Percentiles rank a stretch among this genome's conserved stretches.
Conservation (phyloP, 35 echinoderm and acorn worm genomes). For the Anneissia japonica region DNA sequence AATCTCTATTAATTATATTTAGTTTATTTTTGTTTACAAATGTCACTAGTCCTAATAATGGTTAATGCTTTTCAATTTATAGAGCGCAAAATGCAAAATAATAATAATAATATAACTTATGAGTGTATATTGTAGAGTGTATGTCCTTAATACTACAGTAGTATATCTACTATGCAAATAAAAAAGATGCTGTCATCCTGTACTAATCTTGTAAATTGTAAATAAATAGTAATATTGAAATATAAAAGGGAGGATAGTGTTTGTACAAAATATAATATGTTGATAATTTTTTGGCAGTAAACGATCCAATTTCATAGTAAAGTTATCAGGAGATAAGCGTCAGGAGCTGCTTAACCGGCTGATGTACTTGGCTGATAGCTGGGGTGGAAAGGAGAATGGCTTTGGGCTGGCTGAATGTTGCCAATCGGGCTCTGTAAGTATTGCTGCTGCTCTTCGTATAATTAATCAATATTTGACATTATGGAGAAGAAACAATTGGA, state of each 20-base stretch:
- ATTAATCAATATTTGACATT: too few relatives aligned
- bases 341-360: constrained; percentile 74
- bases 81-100: too few relatives aligned
- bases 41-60: too few relatives aligned
- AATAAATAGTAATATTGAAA: too few relatives aligned
- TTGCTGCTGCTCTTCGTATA: too few relatives aligned
- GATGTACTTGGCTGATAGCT: constrained; percentile 91
- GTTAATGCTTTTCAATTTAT: too few relatives aligned
- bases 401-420: constrained; percentile 95
- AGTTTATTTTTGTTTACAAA: too few relatives aligned
- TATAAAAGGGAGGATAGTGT: too few relatives aligned
- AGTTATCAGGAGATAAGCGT: constrained; percentile 74
- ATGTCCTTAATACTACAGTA: not conserved
- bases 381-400: constrained; percentile 97
- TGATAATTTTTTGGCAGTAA: constrained; percentile 48
- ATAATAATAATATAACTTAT: too few relatives aligned
- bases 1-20: too few relatives aligned
- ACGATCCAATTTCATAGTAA: constrained; percentile 94
- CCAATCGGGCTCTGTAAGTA: constrained; percentile 12
- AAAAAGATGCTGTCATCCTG: not conserved
- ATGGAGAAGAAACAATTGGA: too few relatives aligned
- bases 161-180: not conserved
- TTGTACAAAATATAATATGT: not conserved
- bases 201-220: not conserved
- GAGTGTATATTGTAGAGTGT: too few relatives aligned